Evolutionary conservation across 2,113 vertebrate genomes (phyloP).

Genomic region (Balaeniceps rex): DNA sequence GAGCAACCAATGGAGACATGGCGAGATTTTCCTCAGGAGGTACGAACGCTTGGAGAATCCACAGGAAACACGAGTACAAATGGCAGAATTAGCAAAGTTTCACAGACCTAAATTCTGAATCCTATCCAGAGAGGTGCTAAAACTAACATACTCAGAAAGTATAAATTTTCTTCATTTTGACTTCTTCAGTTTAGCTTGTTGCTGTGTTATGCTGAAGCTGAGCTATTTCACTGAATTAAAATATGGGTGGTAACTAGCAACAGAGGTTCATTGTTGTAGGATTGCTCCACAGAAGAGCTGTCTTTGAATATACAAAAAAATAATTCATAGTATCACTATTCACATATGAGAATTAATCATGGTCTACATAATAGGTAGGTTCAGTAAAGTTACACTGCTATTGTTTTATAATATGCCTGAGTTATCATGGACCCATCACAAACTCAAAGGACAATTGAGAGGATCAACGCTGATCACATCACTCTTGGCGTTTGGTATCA

Average conservation of each 20-base stretch:
- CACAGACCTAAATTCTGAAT: not conserved
- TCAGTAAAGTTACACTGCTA: not conserved
- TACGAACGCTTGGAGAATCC: not conserved
- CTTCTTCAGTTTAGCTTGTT: not conserved
- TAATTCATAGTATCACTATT: not conserved
- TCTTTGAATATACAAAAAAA: not conserved
- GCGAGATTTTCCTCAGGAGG: not conserved
- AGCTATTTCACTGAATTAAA: not conserved
- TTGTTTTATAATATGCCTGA: not conserved
- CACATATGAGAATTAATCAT: not conserved
- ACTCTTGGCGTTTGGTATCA: not conserved
- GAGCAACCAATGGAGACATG: not conserved
- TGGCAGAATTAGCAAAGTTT: not conserved
- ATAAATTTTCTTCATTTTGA: not conserved
- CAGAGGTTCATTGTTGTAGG: not conserved
- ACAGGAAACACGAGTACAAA: not conserved
- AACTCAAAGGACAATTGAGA: not conserved
- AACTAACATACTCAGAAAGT: not conserved
- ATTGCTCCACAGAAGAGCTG: not conserved
- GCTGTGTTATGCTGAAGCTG: not conserved
- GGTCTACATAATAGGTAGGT: not conserved
- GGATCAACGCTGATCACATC: not conserved
- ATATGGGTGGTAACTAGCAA: not conserved
- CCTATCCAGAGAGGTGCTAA: not conserved
- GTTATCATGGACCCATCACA: not conserved